Conservation (phyloP, 2,888 invertebrate species). For the Smittia sp. region DNA sequence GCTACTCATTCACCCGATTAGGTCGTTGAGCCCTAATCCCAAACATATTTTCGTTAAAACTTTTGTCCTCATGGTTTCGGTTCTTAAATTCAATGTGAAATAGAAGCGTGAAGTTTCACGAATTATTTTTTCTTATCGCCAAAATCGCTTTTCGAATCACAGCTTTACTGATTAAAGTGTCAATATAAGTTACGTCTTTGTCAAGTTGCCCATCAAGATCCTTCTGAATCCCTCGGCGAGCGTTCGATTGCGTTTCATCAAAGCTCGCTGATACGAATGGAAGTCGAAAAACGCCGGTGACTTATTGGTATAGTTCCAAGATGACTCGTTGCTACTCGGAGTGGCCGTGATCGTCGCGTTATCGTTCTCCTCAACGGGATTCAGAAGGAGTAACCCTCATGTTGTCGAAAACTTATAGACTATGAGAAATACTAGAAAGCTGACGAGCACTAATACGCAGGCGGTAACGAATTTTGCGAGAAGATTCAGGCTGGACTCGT, state of each 20-base stretch:
- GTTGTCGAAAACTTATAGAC: conserved; percentile 72
- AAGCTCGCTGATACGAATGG: conserved; percentile 23
- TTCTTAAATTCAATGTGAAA: too few species aligned
- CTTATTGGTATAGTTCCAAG: neutral
- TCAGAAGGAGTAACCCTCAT: conserved; percentile 68
- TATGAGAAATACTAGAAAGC: conserved; percentile 69
- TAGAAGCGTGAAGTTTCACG: too few species aligned
- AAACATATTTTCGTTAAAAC: too few species aligned
- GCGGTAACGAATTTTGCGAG: conserved; percentile 71
- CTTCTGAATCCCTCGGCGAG: conserved; percentile 34
- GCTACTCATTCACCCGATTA: too few species aligned
- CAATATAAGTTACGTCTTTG: neutral
- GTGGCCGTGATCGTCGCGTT: neutral
- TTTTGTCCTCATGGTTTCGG: too few species aligned
- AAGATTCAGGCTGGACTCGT: conserved; percentile 66
- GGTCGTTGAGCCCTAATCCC: too few species aligned
- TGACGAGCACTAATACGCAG: conserved; percentile 65
- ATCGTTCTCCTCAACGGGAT: conserved; percentile 9
- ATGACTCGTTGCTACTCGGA: neutral
- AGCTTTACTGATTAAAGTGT: conserved; percentile 11
- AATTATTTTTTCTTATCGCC: conserved; percentile 2
- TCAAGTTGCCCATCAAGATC: neutral
- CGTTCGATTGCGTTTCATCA: conserved; percentile 29
- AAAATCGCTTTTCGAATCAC: conserved; percentile 11
- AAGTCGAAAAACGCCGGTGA: conserved; percentile 26